Evolutionary conservation across 2,113 vertebrate genomes (phyloP), one percentile per base, ranked within the genome.

Genomic region (Leptodactylus fuscus): DNA sequence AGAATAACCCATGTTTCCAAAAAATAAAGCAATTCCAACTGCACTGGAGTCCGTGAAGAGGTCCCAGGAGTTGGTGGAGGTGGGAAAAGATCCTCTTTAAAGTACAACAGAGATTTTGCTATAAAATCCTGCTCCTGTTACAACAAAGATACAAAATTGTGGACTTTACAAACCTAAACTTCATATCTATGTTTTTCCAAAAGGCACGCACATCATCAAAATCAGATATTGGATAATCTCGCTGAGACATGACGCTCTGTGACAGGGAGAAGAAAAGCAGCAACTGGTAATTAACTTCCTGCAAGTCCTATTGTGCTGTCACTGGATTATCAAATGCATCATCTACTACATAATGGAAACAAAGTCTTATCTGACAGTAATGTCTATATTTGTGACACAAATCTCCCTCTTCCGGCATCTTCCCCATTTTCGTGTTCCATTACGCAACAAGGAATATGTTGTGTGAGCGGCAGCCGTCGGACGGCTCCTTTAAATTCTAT

Each of bases 301-400:
- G 55, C n/a, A 75, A 27, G 9, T 83, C 10, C 55, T 11, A 65
- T 51, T 46, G n/a, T 51, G 53, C 73, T 36, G 73, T 77, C 41
- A 77, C 29, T 27, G 65, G 24, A 65, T 76, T 84, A 76, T 76
- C 73, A 84, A 48, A 77, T 8, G 5, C 81, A 24, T 65, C 55
- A 77, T 67, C 71, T 82, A 34, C 2, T 20, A 82, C 22, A 38
- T n/a, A 71, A 49, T 53, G 10, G 24, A 49, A 70, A 53, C 16
- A 53, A 44, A 44, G 41, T 44, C 41, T 82, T 82, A 71, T 82
- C 65, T 38, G 46, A 81, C 44, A 53, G 46, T 71, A 71, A 82
- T 53, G 67, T 73, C 67, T 41, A 53, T 71, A 41, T 38, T 55
- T 16, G 81, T 34, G 48, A 24, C 48, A 73, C 34, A 71, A 41